Conservation (phyloP, 2,888 invertebrate genomes). For the Tachina grossa region DNA sequence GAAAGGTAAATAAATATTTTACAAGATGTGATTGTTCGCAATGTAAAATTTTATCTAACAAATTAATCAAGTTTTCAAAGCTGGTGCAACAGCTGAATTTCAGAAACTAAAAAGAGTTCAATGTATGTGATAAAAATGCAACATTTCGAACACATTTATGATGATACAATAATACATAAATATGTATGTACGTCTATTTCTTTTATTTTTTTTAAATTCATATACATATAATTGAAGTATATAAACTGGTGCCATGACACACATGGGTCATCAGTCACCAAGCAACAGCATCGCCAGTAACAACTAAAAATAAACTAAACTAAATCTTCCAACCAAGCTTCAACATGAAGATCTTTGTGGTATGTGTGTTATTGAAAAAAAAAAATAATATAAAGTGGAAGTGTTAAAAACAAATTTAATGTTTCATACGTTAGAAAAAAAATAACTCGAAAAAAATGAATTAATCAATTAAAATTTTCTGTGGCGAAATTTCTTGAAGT, state of each 20-base stretch:
- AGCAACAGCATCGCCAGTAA: constrained; percentile 68
- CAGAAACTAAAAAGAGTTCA: constrained; percentile 24
- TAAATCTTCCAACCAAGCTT: constrained; percentile 72
- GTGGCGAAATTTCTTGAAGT: too few species aligned
- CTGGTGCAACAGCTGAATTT: neutral
- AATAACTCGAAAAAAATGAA: neutral
- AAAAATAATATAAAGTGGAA: neutral
- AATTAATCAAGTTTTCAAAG: neutral
- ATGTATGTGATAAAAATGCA: constrained; percentile 5
- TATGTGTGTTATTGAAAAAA: constrained; percentile 72
- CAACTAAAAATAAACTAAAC: constrained; percentile 72
- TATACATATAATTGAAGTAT: constrained; percentile 71
- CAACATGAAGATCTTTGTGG: constrained; percentile 82
- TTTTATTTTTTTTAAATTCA: constrained; percentile 12
- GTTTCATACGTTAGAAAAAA: neutral
- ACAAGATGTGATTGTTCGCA: neutral
- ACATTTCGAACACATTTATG: neutral
- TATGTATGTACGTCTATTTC: neutral
- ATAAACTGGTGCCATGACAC: constrained; percentile 72
- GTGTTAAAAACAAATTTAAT: neutral
- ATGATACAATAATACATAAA: too few species aligned
- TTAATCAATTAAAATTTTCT: neutral
- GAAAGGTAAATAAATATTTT: constrained; percentile 38
- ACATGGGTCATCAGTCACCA: constrained; percentile 77
- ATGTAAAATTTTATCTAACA: neutral